Conservation (phyloP, 2,797 vertebrate genomes). For the Sandelia bainsii region DNA sequence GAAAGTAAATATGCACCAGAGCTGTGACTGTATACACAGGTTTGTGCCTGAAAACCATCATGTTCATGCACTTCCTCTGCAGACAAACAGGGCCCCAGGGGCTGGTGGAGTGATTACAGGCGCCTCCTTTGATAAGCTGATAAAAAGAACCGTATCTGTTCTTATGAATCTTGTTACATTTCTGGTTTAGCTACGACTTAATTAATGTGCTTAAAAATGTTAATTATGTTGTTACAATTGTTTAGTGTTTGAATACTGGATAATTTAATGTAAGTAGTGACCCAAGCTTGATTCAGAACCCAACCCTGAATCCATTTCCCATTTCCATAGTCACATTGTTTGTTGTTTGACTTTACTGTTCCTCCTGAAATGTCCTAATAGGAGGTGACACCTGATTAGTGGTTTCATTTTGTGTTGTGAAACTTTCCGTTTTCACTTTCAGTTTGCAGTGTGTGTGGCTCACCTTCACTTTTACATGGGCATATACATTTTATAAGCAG, state of each 20-base stretch:
- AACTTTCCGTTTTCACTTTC: slow-evolving; percentile 52
- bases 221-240: neutral
- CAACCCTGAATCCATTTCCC: neutral
- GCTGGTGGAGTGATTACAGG: slow-evolving; percentile 69
- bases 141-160: slow-evolving; percentile 61
- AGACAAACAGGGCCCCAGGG: slow-evolving; percentile 58
- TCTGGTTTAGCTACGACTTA: slow-evolving; percentile 26
- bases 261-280: neutral
- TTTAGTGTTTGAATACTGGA: neutral
- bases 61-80: slow-evolving; percentile 67
- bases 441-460: slow-evolving; percentile 14
- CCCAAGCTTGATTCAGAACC: neutral
- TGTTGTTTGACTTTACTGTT: neutral
- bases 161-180: slow-evolving; percentile 34
- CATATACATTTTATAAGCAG: neutral
- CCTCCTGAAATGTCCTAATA: slow-evolving; percentile 22
- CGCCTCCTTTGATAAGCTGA: slow-evolving; percentile 75
- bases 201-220: neutral
- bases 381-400: slow-evolving; percentile 39
- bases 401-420: slow-evolving; percentile 36
- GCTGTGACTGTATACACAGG: slow-evolving; percentile 20
- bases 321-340: neutral
- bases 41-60: slow-evolving; percentile 37
- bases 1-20: neutral
- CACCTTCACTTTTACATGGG: slow-evolving; percentile 15